Evolutionary conservation across 2,797 vertebrate genomes (phyloP).

Genomic region (Lagorchestes hirsutus): DNA sequence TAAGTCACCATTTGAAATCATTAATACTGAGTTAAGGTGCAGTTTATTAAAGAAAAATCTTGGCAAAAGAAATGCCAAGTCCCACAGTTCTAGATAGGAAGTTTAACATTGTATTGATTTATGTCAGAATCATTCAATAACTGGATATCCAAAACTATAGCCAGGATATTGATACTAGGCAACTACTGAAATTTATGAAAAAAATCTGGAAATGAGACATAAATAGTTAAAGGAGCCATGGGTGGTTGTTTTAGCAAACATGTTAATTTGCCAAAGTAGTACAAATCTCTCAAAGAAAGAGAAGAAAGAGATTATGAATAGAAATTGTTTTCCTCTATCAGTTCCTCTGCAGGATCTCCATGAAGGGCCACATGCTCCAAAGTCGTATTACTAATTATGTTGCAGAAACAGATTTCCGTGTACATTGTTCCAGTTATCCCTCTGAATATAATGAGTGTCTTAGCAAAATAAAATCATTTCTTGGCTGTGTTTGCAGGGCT

Average conservation of each 20-base stretch:
- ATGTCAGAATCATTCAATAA: constrained; percentile 37
- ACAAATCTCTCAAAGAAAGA: constrained; percentile 28
- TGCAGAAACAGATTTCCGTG: not conserved
- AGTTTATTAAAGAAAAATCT: not conserved
- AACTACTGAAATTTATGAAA: constrained; percentile 55
- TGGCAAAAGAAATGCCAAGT: constrained; percentile 26
- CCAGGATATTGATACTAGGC: not conserved
- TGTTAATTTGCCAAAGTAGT: constrained; percentile 52
- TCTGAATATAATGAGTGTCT: constrained; percentile 1
- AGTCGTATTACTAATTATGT: constrained; percentile 4
- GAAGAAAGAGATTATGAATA: constrained; percentile 23
- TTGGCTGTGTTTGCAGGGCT: constrained; percentile 45
- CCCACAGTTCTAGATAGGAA: constrained; percentile 24
- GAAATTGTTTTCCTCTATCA: constrained; percentile 33
- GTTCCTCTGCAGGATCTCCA: constrained; percentile 42
- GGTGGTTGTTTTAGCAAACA: constrained; percentile 27
- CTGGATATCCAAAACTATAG: constrained; percentile 33
- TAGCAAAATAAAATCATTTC: constrained; percentile 12
- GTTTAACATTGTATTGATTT: constrained; percentile 57
- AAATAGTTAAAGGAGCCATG: constrained; percentile 51
- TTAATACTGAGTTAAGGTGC: not conserved
- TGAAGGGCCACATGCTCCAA: constrained; percentile 37
- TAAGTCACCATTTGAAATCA: not conserved
- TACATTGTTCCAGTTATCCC: constrained; percentile 25
- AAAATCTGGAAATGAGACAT: constrained; percentile 26